These are phyloP conservation scores for Rissa tridactyla DNA, from an alignment of 2,113 vertebrate genomes.

Conservation along the genomic window DNA sequence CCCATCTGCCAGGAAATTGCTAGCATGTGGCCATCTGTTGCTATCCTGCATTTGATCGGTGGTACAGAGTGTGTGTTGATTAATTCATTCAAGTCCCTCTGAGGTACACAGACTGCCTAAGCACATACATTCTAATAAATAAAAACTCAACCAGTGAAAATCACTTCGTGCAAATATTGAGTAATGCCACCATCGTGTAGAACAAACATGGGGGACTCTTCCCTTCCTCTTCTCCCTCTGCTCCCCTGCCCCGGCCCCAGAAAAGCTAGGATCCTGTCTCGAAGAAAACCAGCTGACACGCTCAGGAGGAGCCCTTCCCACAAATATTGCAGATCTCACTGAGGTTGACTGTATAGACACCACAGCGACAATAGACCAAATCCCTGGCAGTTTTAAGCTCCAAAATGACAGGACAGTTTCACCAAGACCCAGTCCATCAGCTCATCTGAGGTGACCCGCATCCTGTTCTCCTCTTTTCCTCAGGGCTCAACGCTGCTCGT, in stretches of 20 bases:
- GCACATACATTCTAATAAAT: conserved; percentile 13
- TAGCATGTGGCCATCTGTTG: conserved; percentile 40
- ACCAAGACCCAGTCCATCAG: not conserved
- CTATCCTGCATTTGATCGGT: conserved; percentile 23
- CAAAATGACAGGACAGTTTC: not conserved
- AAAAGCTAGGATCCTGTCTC: not conserved
- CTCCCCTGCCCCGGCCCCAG: not conserved
- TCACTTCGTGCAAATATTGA: not conserved
- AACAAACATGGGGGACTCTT: not conserved
- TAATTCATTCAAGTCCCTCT: conserved; percentile 12
- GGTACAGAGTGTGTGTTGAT: not conserved
- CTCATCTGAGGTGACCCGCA: rapidly evolving
- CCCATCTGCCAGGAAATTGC: conserved; percentile 43
- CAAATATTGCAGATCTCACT: not conserved
- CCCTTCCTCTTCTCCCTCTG: not conserved
- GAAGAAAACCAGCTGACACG: not conserved
- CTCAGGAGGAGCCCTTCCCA: not conserved
- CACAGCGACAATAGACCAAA: not conserved
- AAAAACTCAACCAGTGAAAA: not conserved
- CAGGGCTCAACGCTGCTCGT: rapidly evolving
- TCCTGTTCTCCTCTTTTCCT: not conserved
- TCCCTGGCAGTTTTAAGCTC: not conserved
- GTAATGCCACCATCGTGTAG: not conserved
- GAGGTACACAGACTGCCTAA: not conserved
- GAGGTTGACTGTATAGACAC: not conserved